Conservation (phyloP, 1,140 invertebrate genomes). For the Drosophila sulfurigaster region DNA sequence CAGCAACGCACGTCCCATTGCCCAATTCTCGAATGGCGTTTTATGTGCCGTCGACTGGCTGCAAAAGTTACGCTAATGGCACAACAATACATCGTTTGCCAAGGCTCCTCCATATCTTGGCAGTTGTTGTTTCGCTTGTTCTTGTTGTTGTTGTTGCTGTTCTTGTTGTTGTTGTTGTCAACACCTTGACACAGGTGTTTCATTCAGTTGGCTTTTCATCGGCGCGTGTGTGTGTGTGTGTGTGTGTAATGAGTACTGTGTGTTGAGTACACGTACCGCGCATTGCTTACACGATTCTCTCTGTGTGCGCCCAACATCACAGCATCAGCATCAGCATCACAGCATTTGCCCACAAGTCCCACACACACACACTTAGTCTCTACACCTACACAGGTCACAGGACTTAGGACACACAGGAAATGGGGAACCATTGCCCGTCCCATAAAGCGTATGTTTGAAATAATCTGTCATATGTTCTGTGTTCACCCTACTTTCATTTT, state of each 20-base stretch:
- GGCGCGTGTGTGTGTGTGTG: too few species aligned
- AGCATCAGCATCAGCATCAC: too few species aligned
- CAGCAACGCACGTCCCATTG: constrained; percentile 46
- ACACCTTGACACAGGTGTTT: constrained; percentile 67
- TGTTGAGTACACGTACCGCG: constrained; percentile 59
- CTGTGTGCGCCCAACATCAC: constrained; percentile 6
- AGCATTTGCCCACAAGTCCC: constrained; percentile 27
- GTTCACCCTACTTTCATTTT: constrained; percentile 5
- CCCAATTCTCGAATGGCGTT: constrained; percentile 42
- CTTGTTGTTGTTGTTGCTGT: constrained; percentile 49
- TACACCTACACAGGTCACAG: constrained; percentile 17
- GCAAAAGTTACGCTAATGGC: constrained; percentile 54
- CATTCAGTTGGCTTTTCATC: constrained; percentile 54
- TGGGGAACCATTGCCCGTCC: neutral
- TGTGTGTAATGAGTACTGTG: constrained; percentile 63
- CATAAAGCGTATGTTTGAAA: constrained; percentile 39
- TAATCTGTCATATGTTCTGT: constrained; percentile 70
- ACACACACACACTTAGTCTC: constrained; percentile 8
- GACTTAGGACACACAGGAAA: constrained; percentile 2
- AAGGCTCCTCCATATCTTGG: constrained; percentile 19
- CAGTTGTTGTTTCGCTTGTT: neutral
- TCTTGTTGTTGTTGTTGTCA: constrained; percentile 53
- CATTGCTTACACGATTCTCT: constrained; percentile 49
- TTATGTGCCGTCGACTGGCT: constrained; percentile 23
- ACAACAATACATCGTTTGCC: constrained; percentile 50